Evolutionary conservation across 2,888 invertebrate genomes (phyloP).

Genomic region (Hemithea aestivaria): DNA sequence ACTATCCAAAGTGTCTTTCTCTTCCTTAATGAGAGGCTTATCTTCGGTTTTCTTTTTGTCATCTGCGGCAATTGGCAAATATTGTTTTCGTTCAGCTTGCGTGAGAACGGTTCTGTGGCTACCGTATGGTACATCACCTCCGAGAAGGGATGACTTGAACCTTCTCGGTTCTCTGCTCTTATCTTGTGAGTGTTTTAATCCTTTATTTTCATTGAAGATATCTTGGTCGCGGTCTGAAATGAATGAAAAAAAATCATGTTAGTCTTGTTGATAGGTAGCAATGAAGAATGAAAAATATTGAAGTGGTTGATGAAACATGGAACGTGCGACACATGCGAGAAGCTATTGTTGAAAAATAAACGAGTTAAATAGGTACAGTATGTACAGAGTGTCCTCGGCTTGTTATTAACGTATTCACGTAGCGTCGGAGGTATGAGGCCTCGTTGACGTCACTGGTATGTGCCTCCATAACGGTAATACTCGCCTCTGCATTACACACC

Average conservation of each 20-base stretch:
- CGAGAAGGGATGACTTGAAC: slow-evolving; percentile 89
- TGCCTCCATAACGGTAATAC: slow-evolving; percentile 77
- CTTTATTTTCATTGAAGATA: slow-evolving; percentile 68
- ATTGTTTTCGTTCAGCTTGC: slow-evolving; percentile 89
- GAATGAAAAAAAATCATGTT: slow-evolving; percentile 29
- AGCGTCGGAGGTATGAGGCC: slow-evolving; percentile 67
- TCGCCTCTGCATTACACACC: slow-evolving; percentile 66
- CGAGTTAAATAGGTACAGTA: slow-evolving; percentile 37
- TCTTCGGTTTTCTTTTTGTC: slow-evolving; percentile 79
- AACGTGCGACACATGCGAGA: too few relatives aligned
- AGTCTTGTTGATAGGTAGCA: background rate
- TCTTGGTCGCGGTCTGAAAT: slow-evolving; percentile 77
- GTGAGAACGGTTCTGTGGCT: slow-evolving; percentile 87
- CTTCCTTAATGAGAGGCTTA: slow-evolving; percentile 78
- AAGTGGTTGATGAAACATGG: too few relatives aligned
- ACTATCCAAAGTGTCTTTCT: slow-evolving; percentile 82
- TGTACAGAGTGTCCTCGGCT: slow-evolving; percentile 48
- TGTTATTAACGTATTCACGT: slow-evolving; percentile 66
- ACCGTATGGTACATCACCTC: slow-evolving; percentile 90
- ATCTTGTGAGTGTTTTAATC: slow-evolving; percentile 47
- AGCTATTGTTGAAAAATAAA: slow-evolving; percentile 4
- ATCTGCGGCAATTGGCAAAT: slow-evolving; percentile 80
- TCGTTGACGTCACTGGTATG: slow-evolving; percentile 77
- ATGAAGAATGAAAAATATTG: too few relatives aligned
- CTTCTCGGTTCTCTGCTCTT: slow-evolving; percentile 77